These are phyloP conservation scores for Pantherophis guttatus DNA, from an alignment of 2,113 vertebrate species.

Conservation along the genomic window DNA sequence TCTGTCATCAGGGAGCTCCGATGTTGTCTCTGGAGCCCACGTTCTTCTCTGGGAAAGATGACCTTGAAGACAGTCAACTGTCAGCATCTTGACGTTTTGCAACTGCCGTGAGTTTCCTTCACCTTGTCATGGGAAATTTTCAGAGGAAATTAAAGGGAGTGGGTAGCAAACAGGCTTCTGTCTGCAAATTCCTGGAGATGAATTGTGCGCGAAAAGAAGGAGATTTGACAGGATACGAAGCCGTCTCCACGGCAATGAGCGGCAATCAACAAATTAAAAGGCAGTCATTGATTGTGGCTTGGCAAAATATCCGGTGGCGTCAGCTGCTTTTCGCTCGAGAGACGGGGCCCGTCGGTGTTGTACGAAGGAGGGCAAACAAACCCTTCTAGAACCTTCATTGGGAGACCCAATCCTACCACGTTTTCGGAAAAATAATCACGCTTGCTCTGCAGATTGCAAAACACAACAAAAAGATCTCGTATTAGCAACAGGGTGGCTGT, in stretches of 20 bases:
- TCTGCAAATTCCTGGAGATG: constrained; percentile 43
- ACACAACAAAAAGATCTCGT: not conserved
- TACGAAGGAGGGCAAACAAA: not conserved
- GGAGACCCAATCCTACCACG: not conserved
- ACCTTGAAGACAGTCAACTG: constrained; percentile 43
- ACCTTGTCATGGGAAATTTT: not conserved
- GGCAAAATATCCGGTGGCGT: not conserved
- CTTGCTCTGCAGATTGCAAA: not conserved
- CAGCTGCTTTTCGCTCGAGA: constrained; percentile 11
- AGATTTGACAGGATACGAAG: constrained; percentile 50
- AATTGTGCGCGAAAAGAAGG: constrained; percentile 35
- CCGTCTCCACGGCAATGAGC: constrained; percentile 25
- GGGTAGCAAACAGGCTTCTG: constrained; percentile 50
- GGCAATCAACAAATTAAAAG: constrained; percentile 38
- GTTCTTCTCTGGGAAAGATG: not conserved
- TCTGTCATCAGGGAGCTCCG: not conserved
- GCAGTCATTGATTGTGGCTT: constrained; percentile 4
- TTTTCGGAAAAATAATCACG: not conserved
- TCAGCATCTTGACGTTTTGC: constrained; percentile 30
- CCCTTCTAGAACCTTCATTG: not conserved
- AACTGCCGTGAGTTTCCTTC: constrained; percentile 10
- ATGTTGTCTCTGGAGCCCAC: not conserved
- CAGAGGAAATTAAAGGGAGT: not conserved
- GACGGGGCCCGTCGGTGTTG: not conserved
- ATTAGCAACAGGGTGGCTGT: not conserved